phyloP scores from a whole-genome alignment of 2,113 vertebrate genomes.

The Mus spicilegus region DNA sequence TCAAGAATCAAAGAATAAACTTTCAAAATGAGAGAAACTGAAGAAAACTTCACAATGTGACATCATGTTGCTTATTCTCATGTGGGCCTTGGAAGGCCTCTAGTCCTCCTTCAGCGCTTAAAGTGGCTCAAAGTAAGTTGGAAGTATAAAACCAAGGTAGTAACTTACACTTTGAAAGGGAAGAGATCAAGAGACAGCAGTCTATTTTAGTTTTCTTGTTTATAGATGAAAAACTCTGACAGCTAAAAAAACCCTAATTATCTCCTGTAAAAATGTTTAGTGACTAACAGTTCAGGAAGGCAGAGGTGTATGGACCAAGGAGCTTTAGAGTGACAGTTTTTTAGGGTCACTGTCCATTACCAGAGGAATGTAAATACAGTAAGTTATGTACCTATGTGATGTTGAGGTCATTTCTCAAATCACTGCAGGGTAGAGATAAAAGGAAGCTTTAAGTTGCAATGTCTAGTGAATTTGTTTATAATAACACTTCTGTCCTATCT shows the following conservation, averaged over 20 bases:
- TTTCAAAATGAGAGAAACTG: conserved; percentile 1
- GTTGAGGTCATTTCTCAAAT: background rate
- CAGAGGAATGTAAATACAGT: background rate
- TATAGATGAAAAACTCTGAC: conserved; percentile 33
- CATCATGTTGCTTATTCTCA: background rate
- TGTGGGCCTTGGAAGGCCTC: background rate
- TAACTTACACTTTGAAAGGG: background rate
- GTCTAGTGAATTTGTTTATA: conserved; percentile 38
- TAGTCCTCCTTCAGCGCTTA: background rate
- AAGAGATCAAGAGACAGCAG: background rate
- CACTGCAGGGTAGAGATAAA: background rate
- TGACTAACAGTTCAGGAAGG: conserved; percentile 24
- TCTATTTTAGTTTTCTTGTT: conserved; percentile 41
- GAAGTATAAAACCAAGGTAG: background rate
- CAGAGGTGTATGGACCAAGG: background rate
- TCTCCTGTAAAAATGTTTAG: conserved; percentile 6
- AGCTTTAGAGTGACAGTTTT: background rate
- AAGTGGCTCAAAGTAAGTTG: background rate
- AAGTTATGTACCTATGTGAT: background rate
- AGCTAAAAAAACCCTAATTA: background rate
- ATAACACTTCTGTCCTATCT: conserved; percentile 31
- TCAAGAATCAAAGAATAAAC: conserved; percentile 5
- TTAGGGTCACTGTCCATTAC: conserved; percentile 21
- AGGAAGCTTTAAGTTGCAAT: background rate
- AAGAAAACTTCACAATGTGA: background rate